phyloP scores from a whole-genome alignment of 2,113 vertebrate species.

The Entosphenus tridentatus region DNA sequence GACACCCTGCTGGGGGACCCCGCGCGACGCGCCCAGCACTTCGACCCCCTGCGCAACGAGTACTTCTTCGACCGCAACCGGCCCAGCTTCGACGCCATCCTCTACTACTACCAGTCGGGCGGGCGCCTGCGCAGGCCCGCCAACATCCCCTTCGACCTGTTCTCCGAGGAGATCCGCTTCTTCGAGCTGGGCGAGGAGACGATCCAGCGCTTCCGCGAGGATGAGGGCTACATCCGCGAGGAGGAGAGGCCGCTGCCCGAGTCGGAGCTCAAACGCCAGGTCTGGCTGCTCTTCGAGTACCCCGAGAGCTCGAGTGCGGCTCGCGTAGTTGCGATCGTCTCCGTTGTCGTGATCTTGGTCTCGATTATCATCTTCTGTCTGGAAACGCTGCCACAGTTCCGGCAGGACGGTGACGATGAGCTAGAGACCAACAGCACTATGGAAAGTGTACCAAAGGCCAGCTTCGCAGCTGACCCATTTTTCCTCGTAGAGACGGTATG shows the following conservation, averaged over 20 bases:
- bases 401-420: conserved; percentile 41
- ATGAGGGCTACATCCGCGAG: conserved; percentile 51
- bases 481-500: conserved; percentile 64
- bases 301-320: conserved; percentile 57
- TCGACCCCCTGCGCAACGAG: conserved; percentile 38
- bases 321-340: conserved; percentile 59
- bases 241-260: conserved; percentile 31
- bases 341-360: conserved; percentile 65
- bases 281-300: conserved; percentile 75
- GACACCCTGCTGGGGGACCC: conserved; percentile 44
- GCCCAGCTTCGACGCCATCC: conserved; percentile 47
- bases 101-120: conserved; percentile 76
- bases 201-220: conserved; percentile 43
- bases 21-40: conserved; percentile 27
- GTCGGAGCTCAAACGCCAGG: conserved; percentile 27
- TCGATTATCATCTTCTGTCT: conserved; percentile 82
- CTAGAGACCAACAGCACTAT: conserved; percentile 18
- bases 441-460: conserved; percentile 21
- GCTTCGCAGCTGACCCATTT: conserved; percentile 53
- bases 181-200: conserved; percentile 53
- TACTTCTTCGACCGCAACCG: conserved; percentile 52
- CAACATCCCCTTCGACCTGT: conserved; percentile 58
- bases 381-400: conserved; percentile 68
- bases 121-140: conserved; percentile 47
- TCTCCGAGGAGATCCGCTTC: conserved; percentile 63